Evolutionary conservation across 92 coral and sea anemone species (phyloP), one percentile per base, ranked within the genome.

Genomic region (Heliopora coerulea): DNA sequence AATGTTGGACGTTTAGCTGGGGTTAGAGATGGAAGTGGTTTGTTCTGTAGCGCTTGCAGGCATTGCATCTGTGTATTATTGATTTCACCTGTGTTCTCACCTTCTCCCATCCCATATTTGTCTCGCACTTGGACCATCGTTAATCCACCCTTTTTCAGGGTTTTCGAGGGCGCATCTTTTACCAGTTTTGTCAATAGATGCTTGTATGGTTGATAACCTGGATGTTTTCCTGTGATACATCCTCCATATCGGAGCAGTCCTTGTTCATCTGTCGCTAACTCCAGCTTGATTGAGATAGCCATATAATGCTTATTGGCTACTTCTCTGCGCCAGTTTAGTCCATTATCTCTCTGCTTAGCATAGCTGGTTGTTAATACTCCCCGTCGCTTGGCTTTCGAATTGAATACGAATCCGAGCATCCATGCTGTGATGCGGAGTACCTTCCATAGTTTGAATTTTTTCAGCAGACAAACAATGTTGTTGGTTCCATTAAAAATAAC

Each of bases 71-170:
- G 41, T 50, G 50, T 26, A 33, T 59, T 1, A 79, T 70, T 35
- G 65, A 72, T 79, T 83, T 83, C 3, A 73, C 84, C 67, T 31
- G 24, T 13, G 83, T 26, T 72, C 82, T 60, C 82, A 79, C 30
- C 35, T 61, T 80, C 26, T 69, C 73, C n/a, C 39, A 84, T 35
- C 88, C 82, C 80, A 29, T 62, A 68, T 18, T 44, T 75, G 49
- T 79, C 76, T 66, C 88, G 46, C 62, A 84, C 75, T 33, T 68
- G 64, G 49, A 46, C 69, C 85, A 79, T 80, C 5, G 88, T 80
- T 18, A 73, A 20, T 25, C 66, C 82, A 63, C 81, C 84, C 80
- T 78, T 84, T 35, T 84, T 78, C 57, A 84, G 61, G 18, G 88
- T 84, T 23, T 64, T 74, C 24, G 56, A 0, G 27, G 73, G 84